Base-by-base conservation (phyloP, 2,797 vertebrate genomes). In the Gobio occitaniae region DNA sequence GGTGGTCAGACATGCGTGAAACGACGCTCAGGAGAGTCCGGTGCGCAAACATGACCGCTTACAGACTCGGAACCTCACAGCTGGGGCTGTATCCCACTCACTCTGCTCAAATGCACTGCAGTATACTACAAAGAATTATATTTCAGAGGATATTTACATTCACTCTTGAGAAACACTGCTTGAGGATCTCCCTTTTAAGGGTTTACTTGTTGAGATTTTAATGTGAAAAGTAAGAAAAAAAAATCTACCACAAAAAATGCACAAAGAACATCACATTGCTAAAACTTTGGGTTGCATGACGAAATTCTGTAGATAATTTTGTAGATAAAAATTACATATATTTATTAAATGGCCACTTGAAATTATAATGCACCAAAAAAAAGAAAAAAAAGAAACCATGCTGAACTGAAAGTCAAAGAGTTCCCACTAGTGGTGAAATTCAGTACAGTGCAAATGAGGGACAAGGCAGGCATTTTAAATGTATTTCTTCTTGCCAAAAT, bases 341-440 rank as follows among this genome's bases (percentile, higher is more conserved):
- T 65, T 65, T 32, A 16, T 32, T 29, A 65, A 36, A 56, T 65
- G 52, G 6, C 2, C 29, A 25, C 2, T 17, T 25, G 2, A 50
- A 83, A 66, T 38, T 19, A 66, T 66, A 12, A 11, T 76, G 6
- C 5, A 48, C 41, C 66, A 12, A 25, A 15, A 76, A 63, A 66
- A 32, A 15, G 32, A 3, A 10, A 47, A 3, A 54, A 25, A 52
- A 47, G 15, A 68, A 78, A 77, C 56, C 72, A 77, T 69, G 41
- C 2, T 21, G 61, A 15, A 71, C 75, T 16, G n/a, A 29, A 72
- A 89, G 94, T 90, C 91, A 86, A 88, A 92, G 83, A 94, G 93
- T 92, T 66, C 93, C 94, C 93, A 93, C 95, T 93, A 88, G 94
- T 95, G 95, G 92, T 61, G 25, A 63, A 9, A 66, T 68, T 0